Evolutionary conservation across 1,140 invertebrate species (phyloP), one percentile per base, ranked within the genome.

Genomic region (Platyscapa corneri): DNA sequence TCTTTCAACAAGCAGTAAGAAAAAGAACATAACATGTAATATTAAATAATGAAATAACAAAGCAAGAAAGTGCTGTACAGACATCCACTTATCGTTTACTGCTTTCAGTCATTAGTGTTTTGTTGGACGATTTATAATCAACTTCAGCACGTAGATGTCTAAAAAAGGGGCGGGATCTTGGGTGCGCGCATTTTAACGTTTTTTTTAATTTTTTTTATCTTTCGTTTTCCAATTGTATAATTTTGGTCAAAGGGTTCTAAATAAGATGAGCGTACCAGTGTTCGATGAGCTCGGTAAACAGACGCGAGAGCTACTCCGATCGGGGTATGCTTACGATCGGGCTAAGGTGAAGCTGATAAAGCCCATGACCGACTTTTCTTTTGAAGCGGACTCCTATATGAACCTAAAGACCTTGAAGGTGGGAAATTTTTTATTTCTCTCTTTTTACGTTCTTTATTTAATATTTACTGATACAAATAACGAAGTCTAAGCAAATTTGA

Each of bases 251-350:
- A 27, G 0, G 10, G 1, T 27, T 60, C 56, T 23, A 34, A 39
- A 32, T 23, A 46, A 23, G 12, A 86, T 82, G 85, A 72, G 74
- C 46, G 85, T 80, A 1, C 85, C 85, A n/a, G 27, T n/a, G 3
- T 86, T 64, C 67, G 34, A 46, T 8, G 86, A 85, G 16, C 83
- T 88, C 10, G 87, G 87, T 12, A 85, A 79, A 60, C 12, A 10
- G 0, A 82, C 77, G 42, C 79, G 76, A 37, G 64, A 87, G 7
- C 70, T 88, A 6, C 88, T 88, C 56, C 6, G 77, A 32, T 65
- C 60, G 18, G 87, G 87, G 5, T 87, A 77, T n/a, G 37, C 30
- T 5, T 86, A 70, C 53, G 79, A 85, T 3, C 30, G 12, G 10
- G 77, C 70, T 3, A 84, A 77, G 79, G 0, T 86, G 12, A 78